Base-by-base conservation (phyloP, 1,140 invertebrate species). In the Drosophila virilis region DNA sequence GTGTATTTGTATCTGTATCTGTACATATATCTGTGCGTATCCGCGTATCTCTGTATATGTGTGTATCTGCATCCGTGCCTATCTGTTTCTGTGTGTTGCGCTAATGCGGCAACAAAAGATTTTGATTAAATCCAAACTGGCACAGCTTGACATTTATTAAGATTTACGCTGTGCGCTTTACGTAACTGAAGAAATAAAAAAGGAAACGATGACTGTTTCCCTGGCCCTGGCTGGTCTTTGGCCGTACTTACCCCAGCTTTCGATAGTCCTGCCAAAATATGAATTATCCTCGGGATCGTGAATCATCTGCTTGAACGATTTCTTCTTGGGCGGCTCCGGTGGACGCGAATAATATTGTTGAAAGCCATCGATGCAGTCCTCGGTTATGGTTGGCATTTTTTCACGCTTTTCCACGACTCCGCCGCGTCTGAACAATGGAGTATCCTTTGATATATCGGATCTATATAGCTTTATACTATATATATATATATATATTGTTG, bases 231-330 rank as follows among this genome's bases (percentile, higher is more conserved):
- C 2, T 17, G 8, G 15, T 3, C 2, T 7, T 7, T 8, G 28
- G 3, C 10, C 8, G 0, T n/a, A 94, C 95, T 96, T 92, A 96
- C 95, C 95, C 96, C 96, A 96, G 89, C 95, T 95, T 10, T 94
- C 92, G 28, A 93, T 94, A 7, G 95, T 96, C 66, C 96, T 93
- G 15, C 96, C 96, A 42, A 95, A 94, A 81, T 96, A 94, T 79
- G 94, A 93, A 78, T 93, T 94, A 3, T 94, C 95, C 80, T 95
- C 94, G 0, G 94, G 93, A 92, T 96, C 95, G 93, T 94, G 96
- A 17, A 96, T 78, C 91, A 96, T 96, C 73, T 94, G 91, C 78
- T 94, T 94, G 42, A 95, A 92, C 66, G 93, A 94, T 77, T 95
- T 93, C 77, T 93, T 93, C 58, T 93, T 93, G 37, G 93, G 93